Conservation (phyloP, 2,888 invertebrate species). For the Luperina testacea region DNA sequence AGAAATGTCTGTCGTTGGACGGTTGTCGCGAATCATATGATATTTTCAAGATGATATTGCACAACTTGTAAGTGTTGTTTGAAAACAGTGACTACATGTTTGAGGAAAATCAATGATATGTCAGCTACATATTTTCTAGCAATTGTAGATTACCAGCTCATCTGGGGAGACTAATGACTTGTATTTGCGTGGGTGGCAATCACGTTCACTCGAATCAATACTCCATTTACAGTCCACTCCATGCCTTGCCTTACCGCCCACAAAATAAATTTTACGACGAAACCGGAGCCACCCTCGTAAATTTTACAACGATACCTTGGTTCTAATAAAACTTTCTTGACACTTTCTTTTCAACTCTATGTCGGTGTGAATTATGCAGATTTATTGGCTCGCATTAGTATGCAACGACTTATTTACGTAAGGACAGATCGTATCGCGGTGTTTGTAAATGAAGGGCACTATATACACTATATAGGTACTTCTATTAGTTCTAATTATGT, state of each 20-base stretch:
- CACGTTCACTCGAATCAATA: background rate
- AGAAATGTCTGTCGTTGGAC: background rate
- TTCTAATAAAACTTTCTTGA: conserved; percentile 62
- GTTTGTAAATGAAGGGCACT: conserved; percentile 51
- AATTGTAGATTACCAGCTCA: background rate
- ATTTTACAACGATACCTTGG: conserved; percentile 57
- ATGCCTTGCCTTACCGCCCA: conserved; percentile 5
- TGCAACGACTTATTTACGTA: conserved; percentile 54
- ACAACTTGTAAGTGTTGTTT: background rate
- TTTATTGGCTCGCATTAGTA: conserved; percentile 56
- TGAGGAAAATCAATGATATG: background rate
- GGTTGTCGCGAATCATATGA: background rate
- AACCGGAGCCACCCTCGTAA: conserved; percentile 54
- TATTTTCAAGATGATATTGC: background rate
- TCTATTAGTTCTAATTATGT: conserved; percentile 38
- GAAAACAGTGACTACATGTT: background rate
- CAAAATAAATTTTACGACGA: conserved; percentile 53
- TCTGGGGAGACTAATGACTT: background rate
- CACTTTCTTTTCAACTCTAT: conserved; percentile 60
- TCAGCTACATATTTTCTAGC: background rate
- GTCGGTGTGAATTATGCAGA: conserved; percentile 52
- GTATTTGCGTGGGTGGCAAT: background rate
- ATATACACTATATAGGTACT: conserved; percentile 32
- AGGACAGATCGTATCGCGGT: conserved; percentile 53
- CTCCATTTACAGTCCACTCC: conserved; percentile 23